These are phyloP conservation scores for Scaptomyza montana DNA, from an alignment of 1,140 invertebrate genomes.

Conservation along the genomic window DNA sequence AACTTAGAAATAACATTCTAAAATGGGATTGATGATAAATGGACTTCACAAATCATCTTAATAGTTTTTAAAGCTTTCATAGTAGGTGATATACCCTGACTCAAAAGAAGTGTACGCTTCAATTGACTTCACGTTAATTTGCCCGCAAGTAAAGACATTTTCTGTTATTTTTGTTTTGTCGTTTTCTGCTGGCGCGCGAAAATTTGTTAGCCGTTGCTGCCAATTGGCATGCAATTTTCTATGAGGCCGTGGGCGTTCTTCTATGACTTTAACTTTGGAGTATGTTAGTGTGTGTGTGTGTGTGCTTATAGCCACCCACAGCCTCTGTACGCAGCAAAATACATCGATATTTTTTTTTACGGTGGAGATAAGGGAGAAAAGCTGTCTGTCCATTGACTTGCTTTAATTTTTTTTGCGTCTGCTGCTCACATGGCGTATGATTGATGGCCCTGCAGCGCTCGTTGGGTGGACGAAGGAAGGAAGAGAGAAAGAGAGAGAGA, in stretches of 20 bases:
- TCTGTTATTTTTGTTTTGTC: constrained; percentile 19
- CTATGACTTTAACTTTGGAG: neutral
- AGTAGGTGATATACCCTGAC: neutral
- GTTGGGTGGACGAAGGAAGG: neutral
- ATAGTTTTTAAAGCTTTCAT: neutral
- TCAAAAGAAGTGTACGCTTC: constrained; percentile 21
- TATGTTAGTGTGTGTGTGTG: constrained; percentile 14
- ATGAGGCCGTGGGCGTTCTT: constrained; percentile 47
- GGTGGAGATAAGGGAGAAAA: neutral
- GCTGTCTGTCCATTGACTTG: constrained; percentile 54
- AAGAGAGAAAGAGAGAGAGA: no score
- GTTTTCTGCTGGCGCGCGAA: constrained; percentile 17
- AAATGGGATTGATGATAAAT: no score
- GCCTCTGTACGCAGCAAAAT: constrained; percentile 5
- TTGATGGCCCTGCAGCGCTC: constrained; percentile 67
- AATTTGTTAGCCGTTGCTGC: constrained; percentile 44
- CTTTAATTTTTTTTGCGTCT: constrained; percentile 38
- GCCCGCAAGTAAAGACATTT: constrained; percentile 37
- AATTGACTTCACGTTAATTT: constrained; percentile 54
- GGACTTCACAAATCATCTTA: no score
- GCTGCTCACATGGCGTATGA: constrained; percentile 77
- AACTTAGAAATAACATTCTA: no score
- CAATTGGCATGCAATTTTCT: constrained; percentile 67
- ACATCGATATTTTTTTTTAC: neutral
- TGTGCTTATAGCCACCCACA: constrained; percentile 33